These are phyloP conservation scores for Megalops cyprinoides DNA, from an alignment of 2,797 vertebrate species.

Conservation along the genomic window DNA sequence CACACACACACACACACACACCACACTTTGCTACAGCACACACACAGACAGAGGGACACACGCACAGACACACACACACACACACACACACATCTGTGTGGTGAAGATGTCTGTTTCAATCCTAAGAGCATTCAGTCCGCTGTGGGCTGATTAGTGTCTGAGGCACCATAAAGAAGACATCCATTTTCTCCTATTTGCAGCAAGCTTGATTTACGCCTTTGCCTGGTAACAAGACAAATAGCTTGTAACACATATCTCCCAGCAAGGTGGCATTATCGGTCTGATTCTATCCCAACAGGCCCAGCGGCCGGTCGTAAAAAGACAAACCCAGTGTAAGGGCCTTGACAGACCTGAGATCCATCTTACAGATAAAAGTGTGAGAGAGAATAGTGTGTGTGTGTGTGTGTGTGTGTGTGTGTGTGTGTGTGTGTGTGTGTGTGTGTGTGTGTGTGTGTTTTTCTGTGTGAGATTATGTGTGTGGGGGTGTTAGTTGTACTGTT, in stretches of 20 bases:
- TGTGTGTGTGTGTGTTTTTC: not conserved
- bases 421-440: slow-evolving; percentile 6
- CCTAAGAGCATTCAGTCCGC: not conserved
- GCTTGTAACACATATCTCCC: not conserved
- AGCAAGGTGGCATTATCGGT: not conserved
- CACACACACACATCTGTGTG: slow-evolving; percentile 41
- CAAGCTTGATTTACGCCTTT: not conserved
- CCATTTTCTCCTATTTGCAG: slow-evolving; percentile 2
- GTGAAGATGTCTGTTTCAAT: slow-evolving; percentile 15
- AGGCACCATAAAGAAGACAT: not conserved
- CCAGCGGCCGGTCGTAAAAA: not conserved
- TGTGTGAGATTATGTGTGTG: not conserved
- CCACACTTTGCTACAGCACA: slow-evolving; percentile 24
- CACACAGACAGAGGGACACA: slow-evolving; percentile 14
- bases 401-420: not conserved
- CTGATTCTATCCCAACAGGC: slow-evolving; percentile 3
- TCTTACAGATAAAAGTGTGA: not conserved
- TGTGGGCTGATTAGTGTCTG: slow-evolving; percentile 9
- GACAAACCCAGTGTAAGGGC: not conserved
- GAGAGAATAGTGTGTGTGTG: not conserved
- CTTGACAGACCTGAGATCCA: not conserved
- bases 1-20: slow-evolving; percentile 28
- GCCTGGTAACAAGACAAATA: slow-evolving; percentile 12
- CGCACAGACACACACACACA: slow-evolving; percentile 39
- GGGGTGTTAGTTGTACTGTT: not conserved